Percentiles rank a stretch among this genome's conserved stretches.
Evolutionary conservation across 1,140 invertebrate species (phyloP).

Genomic region (Penaeus chinensis): DNA sequence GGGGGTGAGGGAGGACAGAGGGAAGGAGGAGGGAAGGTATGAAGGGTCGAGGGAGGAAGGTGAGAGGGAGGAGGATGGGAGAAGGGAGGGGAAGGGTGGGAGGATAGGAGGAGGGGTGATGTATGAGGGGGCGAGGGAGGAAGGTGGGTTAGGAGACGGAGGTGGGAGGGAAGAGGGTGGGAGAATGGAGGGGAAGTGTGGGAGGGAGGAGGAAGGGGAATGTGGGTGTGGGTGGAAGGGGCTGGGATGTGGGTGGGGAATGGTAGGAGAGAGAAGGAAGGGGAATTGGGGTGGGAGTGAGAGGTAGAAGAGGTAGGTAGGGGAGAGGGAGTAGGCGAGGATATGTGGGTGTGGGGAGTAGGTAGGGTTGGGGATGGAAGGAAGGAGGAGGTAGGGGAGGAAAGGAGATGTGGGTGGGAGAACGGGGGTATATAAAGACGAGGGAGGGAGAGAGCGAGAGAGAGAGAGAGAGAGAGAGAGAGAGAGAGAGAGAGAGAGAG

Average conservation of each 20-base stretch:
- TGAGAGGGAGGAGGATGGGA: not conserved
- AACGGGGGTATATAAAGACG: not conserved
- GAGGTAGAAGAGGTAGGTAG: not conserved
- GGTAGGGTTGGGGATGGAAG: too few species aligned
- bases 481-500: conserved; percentile 11
- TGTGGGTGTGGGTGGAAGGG: not conserved
- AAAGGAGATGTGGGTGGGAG: not conserved
- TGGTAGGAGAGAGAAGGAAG: not conserved
- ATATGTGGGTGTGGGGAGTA: too few species aligned
- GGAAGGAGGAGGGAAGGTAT: not conserved
- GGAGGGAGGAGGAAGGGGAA: too few species aligned
- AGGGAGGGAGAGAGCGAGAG: not conserved
- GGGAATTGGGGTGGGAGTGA: not conserved
- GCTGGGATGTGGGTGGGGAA: not conserved
- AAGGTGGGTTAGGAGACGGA: too few species aligned
- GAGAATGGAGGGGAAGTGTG: not conserved
- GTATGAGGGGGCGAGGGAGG: not conserved
- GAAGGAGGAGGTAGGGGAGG: not conserved
- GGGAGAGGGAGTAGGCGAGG: too few species aligned
- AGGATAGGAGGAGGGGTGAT: not conserved
- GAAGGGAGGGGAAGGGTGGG: too few species aligned
- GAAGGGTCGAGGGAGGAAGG: too few species aligned
- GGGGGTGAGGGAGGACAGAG: not conserved
- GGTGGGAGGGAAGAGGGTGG: too few species aligned
- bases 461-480: not conserved